A percentile compares a stretch with the other conserved stretches of the same genome.
These are phyloP conservation scores for Habrosyne pyritoides DNA, from an alignment of 2,888 invertebrate genomes.

Conservation along the genomic window DNA sequence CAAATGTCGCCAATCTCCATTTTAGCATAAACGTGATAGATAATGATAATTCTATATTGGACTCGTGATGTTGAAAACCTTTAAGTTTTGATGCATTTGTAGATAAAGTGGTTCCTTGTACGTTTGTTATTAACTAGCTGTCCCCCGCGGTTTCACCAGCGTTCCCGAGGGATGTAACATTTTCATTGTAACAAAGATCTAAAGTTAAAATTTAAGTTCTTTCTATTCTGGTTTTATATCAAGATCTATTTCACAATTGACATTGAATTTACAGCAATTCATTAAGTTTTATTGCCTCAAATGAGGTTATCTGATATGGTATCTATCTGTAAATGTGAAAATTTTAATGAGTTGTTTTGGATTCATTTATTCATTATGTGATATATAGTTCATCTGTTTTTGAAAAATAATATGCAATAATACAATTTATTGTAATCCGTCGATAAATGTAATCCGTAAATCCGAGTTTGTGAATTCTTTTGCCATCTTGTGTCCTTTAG, in stretches of 20 bases:
- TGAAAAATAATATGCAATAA: background rate
- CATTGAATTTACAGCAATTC: background rate
- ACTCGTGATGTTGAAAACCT: background rate
- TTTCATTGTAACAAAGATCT: too few species aligned
- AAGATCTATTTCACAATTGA: background rate
- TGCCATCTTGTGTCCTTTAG: too few species aligned
- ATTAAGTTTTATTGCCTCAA: background rate
- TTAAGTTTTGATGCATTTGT: background rate
- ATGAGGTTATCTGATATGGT: slow-evolving; percentile 2
- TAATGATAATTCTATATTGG: background rate
- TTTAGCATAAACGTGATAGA: background rate
- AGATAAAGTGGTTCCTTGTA: background rate
- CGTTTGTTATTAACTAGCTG: background rate
- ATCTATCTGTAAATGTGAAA: background rate
- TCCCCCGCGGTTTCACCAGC: too few species aligned
- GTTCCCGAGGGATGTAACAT: too few species aligned
- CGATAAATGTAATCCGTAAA: too few species aligned
- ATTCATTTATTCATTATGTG: background rate
- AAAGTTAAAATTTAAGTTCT: background rate
- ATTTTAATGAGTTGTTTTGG: slow-evolving; percentile 3
- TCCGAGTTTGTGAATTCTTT: too few species aligned
- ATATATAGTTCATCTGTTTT: background rate
- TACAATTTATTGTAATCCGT: background rate
- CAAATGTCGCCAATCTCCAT: background rate
- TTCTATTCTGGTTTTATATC: background rate